Conservation (phyloP, 2,888 invertebrate genomes). For the Cepaea hortensis region DNA sequence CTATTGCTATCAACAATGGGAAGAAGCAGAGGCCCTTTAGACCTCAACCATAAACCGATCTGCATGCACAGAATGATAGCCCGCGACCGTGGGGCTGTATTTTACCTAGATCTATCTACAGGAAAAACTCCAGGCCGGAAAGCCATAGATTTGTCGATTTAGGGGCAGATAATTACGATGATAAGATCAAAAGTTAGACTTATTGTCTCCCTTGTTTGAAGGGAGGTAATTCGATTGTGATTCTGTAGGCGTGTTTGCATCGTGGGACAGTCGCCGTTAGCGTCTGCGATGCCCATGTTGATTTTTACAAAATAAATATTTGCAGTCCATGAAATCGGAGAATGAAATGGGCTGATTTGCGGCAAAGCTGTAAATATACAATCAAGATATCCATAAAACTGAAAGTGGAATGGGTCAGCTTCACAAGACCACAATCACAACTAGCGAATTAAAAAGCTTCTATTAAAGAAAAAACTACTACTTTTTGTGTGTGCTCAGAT, state of each 20-base stretch:
- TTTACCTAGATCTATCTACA: neutral
- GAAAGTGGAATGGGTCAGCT: neutral
- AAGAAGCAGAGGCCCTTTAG: neutral
- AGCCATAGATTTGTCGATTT: neutral
- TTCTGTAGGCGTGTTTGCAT: constrained; percentile 10
- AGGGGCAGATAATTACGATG: constrained; percentile 12
- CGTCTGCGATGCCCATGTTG: neutral
- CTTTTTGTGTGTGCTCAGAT: too few species aligned
- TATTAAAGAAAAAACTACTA: too few species aligned
- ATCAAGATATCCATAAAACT: too few species aligned
- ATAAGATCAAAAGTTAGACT: constrained; percentile 26
- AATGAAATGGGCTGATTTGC: too few species aligned
- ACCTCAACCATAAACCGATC: neutral
- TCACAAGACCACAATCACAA: too few species aligned
- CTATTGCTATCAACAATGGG: neutral
- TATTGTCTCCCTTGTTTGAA: constrained; percentile 11
- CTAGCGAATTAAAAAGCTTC: too few species aligned
- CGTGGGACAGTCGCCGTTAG: neutral
- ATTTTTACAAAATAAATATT: too few species aligned
- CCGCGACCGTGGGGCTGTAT: neutral
- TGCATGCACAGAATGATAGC: neutral
- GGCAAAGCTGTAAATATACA: too few species aligned
- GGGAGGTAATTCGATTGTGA: constrained; percentile 7
- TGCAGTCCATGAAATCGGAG: too few species aligned
- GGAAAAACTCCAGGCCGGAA: neutral